Evolutionary conservation across 2,888 invertebrate genomes (phyloP).

Genomic region (Coecobrya sp.): DNA sequence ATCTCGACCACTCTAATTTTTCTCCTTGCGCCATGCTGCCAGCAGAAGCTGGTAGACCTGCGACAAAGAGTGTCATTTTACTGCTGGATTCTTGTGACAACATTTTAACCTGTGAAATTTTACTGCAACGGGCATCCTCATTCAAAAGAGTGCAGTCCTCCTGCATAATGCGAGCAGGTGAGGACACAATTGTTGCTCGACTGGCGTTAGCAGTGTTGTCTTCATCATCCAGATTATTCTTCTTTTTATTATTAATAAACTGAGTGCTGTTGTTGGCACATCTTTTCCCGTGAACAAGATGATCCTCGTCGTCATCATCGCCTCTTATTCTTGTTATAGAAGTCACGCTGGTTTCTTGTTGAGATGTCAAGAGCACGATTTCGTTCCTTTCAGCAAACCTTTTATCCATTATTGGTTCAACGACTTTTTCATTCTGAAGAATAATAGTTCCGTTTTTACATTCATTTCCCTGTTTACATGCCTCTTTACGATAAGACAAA

Average conservation of each 20-base stretch:
- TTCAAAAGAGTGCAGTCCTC: conserved; percentile 53
- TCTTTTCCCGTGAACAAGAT: conserved; percentile 34
- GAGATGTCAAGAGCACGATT: conserved; percentile 79
- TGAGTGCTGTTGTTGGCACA: conserved; percentile 19
- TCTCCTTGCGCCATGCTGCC: conserved; percentile 24
- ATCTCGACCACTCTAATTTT: conserved; percentile 53
- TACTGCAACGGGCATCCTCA: conserved; percentile 26
- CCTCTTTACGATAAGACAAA: conserved; percentile 65
- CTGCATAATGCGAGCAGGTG: conserved; percentile 9
- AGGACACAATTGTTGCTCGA: conserved; percentile 40
- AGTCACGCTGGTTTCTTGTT: conserved; percentile 80
- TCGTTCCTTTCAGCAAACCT: conserved; percentile 72
- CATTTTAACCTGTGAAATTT: conserved; percentile 49
- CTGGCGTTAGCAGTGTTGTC: conserved; percentile 1
- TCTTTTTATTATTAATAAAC: conserved; percentile 20
- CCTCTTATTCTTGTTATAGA: conserved; percentile 38
- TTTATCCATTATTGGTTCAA: conserved; percentile 83
- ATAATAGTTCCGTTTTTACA: conserved; percentile 77
- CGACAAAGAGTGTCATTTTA: conserved; percentile 76
- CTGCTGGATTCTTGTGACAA: conserved; percentile 68
- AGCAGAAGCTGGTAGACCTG: conserved; percentile 62
- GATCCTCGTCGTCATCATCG: conserved; percentile 26
- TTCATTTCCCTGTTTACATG: conserved; percentile 76
- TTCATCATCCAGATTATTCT: conserved; percentile 67
- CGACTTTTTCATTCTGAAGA: conserved; percentile 79